phyloP scores from a whole-genome alignment of 2,888 invertebrate genomes.

The Drosophila phalerata region DNA sequence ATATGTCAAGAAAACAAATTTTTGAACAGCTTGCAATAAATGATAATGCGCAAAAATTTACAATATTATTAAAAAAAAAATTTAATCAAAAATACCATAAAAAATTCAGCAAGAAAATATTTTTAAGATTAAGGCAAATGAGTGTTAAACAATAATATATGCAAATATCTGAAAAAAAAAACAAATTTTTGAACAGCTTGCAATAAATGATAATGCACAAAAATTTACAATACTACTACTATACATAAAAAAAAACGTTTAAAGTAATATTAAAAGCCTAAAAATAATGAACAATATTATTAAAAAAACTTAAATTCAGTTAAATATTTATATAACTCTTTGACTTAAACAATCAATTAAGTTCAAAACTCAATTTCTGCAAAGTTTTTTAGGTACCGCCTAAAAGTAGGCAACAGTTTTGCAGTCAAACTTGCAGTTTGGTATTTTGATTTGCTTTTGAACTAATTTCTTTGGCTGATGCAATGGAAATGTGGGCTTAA shows the following conservation, averaged over 20 bases:
- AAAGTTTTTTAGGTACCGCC: not conserved
- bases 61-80: not conserved
- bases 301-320: not conserved
- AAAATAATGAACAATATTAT: no score
- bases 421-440: not conserved
- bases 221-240: not conserved
- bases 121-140: not conserved
- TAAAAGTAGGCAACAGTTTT: conserved; percentile 18
- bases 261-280: no score
- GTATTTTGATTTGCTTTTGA: conserved; percentile 1
- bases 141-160: not conserved
- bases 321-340: not conserved
- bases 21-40: conserved; percentile 4
- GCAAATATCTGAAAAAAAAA: not conserved
- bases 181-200: conserved; percentile 6
- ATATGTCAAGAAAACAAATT: not conserved
- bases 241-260: not conserved
- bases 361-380: not conserved
- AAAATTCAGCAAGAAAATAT: not conserved
- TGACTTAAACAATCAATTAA: not conserved
- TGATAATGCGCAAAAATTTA: not conserved
- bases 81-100: not conserved
- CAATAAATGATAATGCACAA: not conserved
- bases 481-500: conserved; percentile 62
- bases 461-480: conserved; percentile 69